Evolutionary conservation across 2,888 invertebrate species (phyloP).

Genomic region (Penaeus monodon): DNA sequence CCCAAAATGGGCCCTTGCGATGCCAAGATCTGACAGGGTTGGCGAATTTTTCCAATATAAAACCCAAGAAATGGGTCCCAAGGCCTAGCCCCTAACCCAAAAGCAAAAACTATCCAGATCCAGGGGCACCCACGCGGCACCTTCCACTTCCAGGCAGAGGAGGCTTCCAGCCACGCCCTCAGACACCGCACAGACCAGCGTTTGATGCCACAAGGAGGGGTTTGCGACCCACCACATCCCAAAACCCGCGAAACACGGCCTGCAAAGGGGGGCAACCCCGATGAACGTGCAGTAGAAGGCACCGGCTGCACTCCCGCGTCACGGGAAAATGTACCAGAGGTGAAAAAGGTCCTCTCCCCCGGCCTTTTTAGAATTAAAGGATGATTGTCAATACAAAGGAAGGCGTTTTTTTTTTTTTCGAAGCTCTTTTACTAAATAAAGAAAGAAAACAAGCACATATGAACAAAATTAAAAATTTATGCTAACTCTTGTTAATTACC

Average conservation of each 20-base stretch:
- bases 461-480: too few species aligned
- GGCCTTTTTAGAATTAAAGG: slow-evolving; percentile 70
- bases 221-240: slow-evolving; percentile 70
- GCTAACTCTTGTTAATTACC: too few species aligned
- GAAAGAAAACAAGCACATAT: too few species aligned
- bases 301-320: slow-evolving; percentile 67
- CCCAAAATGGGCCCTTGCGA: slow-evolving; percentile 29
- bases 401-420: slow-evolving; percentile 64
- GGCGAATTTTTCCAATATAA: slow-evolving; percentile 57
- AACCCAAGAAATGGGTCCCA: slow-evolving; percentile 55
- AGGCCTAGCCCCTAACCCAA: slow-evolving; percentile 60
- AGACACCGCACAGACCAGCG: slow-evolving; percentile 33
- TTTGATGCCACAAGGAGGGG: slow-evolving; percentile 68
- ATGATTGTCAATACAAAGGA: slow-evolving; percentile 68
- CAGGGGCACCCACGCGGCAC: slow-evolving; percentile 67
- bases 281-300: slow-evolving; percentile 69
- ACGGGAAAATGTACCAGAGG: slow-evolving; percentile 70
- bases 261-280: slow-evolving; percentile 67
- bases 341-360: slow-evolving; percentile 70
- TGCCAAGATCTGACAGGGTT: slow-evolving; percentile 52
- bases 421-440: slow-evolving; percentile 3
- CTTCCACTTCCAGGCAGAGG: slow-evolving; percentile 52
- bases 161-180: slow-evolving; percentile 33
- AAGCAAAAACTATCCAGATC: slow-evolving; percentile 64
- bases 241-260: slow-evolving; percentile 67